Conservation (phyloP, 2,113 vertebrate species). For the Charadrius vociferus region DNA sequence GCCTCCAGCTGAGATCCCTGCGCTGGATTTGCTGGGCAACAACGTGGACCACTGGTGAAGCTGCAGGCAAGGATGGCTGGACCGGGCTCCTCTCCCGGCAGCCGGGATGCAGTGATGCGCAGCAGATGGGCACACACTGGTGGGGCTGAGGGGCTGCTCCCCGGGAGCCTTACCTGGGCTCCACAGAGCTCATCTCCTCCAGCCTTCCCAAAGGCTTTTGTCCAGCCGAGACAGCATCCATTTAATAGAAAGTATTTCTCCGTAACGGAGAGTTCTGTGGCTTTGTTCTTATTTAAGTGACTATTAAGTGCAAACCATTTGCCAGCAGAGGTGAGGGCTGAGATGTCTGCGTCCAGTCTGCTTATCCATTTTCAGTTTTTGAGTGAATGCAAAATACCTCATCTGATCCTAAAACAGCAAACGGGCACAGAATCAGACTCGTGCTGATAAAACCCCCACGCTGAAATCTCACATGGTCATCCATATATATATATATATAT, state of each 20-base stretch:
- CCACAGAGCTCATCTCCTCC: not conserved
- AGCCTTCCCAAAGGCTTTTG: not conserved
- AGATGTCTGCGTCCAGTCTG: not conserved
- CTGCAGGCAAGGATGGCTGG: not conserved
- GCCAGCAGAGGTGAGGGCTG: not conserved
- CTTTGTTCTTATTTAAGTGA: not conserved
- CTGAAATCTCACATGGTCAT: not conserved
- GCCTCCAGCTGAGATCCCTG: not conserved
- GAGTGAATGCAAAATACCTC: not conserved
- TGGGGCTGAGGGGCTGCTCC: not conserved
- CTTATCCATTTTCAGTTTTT: not conserved
- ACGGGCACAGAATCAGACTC: not conserved
- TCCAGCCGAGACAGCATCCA: rapidly evolving
- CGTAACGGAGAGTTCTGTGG: not conserved
- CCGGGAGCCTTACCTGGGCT: not conserved
- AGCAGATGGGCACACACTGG: not conserved
- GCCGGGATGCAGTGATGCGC: rapidly evolving
- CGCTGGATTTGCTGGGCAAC: not conserved
- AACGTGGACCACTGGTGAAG: not conserved
- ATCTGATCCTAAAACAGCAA: not conserved
- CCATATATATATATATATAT: not conserved
- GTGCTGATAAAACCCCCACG: not conserved
- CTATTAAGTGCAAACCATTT: not conserved
- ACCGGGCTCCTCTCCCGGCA: not conserved
- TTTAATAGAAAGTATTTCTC: not conserved